phyloP scores from a whole-genome alignment of 2,797 vertebrate species.

The Silurus aristotelis region DNA sequence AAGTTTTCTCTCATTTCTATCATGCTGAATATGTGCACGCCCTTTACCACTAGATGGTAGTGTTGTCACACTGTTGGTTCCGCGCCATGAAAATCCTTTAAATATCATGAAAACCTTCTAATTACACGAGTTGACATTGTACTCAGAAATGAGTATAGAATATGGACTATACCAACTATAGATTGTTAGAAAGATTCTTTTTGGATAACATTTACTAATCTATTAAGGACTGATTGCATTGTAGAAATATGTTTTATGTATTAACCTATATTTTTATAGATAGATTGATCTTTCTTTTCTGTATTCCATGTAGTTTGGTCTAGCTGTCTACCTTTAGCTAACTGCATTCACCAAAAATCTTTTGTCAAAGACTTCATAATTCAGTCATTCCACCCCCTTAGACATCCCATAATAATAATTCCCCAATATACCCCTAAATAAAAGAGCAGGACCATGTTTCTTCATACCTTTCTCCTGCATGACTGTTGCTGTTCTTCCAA shows the following conservation, averaged over 20 bases:
- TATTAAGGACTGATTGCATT: neutral
- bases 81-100: neutral
- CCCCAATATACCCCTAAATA: neutral
- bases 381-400: neutral
- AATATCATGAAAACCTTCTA: neutral
- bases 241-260: neutral
- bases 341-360: neutral
- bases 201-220: neutral
- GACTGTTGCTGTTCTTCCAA: conserved; percentile 44
- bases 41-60: conserved; percentile 54
- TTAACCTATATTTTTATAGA: neutral
- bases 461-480: conserved; percentile 67
- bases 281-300: neutral
- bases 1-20: neutral
- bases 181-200: no score
- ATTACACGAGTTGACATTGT: neutral
- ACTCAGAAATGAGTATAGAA: neutral
- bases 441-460: neutral
- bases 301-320: neutral
- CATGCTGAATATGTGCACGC: neutral
- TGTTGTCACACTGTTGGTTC: neutral
- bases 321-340: neutral
- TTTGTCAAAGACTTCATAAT: neutral
- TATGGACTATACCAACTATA: no score
- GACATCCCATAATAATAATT: neutral